A percentile compares a stretch with the other conserved stretches of the same genome.
These are phyloP conservation scores for Meandrusa payeni DNA, from an alignment of 2,888 invertebrate species.

Conservation along the genomic window DNA sequence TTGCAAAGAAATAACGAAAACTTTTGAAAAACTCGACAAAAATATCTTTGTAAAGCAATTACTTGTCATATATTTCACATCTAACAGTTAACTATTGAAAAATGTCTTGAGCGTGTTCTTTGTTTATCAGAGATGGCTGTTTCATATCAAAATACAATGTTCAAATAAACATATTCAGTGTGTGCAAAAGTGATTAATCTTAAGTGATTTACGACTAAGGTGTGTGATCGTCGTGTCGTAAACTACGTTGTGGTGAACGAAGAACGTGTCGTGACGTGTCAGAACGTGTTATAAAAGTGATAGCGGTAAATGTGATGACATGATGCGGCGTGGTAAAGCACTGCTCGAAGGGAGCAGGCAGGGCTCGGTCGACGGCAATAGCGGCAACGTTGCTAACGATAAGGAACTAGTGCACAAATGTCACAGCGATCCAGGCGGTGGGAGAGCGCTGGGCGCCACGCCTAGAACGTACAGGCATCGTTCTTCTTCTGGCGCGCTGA, in stretches of 20 bases:
- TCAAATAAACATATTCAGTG: slow-evolving; percentile 26
- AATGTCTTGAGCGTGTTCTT: slow-evolving; percentile 40
- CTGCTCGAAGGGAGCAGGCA: slow-evolving; percentile 72
- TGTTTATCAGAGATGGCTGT: slow-evolving; percentile 32
- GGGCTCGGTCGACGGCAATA: slow-evolving; percentile 70
- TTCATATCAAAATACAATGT: slow-evolving; percentile 30
- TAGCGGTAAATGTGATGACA: slow-evolving; percentile 58
- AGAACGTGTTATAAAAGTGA: slow-evolving; percentile 7
- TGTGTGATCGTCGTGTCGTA: slow-evolving; percentile 10
- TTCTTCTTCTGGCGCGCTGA: slow-evolving; percentile 80
- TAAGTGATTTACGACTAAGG: slow-evolving; percentile 20
- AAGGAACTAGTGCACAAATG: slow-evolving; percentile 86
- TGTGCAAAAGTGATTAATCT: slow-evolving; percentile 33
- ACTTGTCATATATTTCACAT: slow-evolving; percentile 42
- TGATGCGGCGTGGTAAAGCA: slow-evolving; percentile 73
- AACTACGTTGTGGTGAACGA: slow-evolving; percentile 6
- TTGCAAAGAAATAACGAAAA: too few species aligned
- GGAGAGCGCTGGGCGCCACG: slow-evolving; percentile 61
- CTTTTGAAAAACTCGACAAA: too few species aligned
- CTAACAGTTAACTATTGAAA: slow-evolving; percentile 47
- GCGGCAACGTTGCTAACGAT: slow-evolving; percentile 57
- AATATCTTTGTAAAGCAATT: too few species aligned
- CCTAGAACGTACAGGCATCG: slow-evolving; percentile 64
- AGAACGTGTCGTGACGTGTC: not conserved
- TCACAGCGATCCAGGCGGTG: slow-evolving; percentile 84